Base-by-base conservation (phyloP, 2,888 invertebrate species). In the Empis livida region DNA sequence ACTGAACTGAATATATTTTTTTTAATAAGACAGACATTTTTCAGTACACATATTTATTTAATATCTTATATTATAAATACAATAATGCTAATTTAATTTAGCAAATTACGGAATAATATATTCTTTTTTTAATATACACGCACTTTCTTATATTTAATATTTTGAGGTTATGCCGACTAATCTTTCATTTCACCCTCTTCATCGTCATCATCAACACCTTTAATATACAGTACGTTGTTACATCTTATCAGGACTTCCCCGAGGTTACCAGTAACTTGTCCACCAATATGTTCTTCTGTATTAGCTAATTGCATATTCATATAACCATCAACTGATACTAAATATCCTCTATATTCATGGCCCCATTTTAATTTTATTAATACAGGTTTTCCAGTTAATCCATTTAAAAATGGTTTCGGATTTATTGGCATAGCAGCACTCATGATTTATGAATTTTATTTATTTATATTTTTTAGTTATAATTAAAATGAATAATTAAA, bases 301-400 rank as follows among this genome's bases (percentile, higher is more conserved):
- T 96, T 96, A 1, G 96, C 97, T 51, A 99, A 71, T 72, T 99
- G 95, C 55, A 99, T 72, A 68, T 99, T 99, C 99, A 99, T 99
- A 65, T 99, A 99, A 9, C 93, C 92, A 71, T 99, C 99, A 2
- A 95, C 93, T 5, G 97, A 96, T 0, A 99, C 97, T 32, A 99
- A 73, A 58, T 92, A 88, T 13, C 99, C 99, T 78, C 95, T 95
- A 71, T 99, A 99, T 71, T 99, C 97, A 70, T 97, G 97, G 30
- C 99, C 97, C 99, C 99, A 99, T 68, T 99, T 99, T 51, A 99
- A 74, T 71, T 97, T 97, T 3, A 97, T 95, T 68, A 96, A 81
- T 38, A 99, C 95, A 39, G 94, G 85, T 73, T 99, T 99, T 14
- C 99, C 99, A 2, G 96, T 97, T 43, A 99, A 77, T 63, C 91